Conservation (phyloP, 2,888 invertebrate genomes). For the Ischnura elegans region DNA sequence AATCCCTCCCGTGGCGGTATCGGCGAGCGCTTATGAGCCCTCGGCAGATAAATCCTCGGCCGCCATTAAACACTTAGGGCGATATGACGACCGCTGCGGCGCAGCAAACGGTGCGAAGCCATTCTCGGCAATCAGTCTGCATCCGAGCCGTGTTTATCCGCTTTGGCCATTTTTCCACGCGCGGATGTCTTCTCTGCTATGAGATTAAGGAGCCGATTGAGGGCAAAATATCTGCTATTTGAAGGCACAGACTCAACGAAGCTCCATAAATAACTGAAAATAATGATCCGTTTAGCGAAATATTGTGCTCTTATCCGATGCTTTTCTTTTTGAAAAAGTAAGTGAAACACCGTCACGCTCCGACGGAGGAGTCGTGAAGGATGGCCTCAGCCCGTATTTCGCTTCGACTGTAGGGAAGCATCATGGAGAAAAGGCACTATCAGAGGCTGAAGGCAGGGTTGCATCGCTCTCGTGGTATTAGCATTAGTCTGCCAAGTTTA, state of each 20-base stretch:
- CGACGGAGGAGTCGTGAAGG: neutral
- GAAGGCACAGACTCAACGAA: too few species aligned
- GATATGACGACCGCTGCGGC: conserved; percentile 42
- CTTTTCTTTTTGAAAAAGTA: neutral
- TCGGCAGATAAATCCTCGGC: conserved; percentile 46
- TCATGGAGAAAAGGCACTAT: neutral
- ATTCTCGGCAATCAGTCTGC: conserved; percentile 36
- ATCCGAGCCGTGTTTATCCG: neutral
- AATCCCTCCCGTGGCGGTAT: conserved; percentile 45
- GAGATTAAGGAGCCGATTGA: neutral
- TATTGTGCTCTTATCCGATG: neutral
- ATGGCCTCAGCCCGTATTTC: neutral
- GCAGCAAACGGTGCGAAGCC: neutral
- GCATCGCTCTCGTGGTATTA: neutral
- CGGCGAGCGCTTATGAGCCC: neutral
- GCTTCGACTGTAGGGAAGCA: neutral
- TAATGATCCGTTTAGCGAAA: neutral
- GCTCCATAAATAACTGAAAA: neutral
- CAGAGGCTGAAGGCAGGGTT: neutral
- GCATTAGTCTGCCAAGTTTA: too few species aligned
- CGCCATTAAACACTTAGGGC: neutral
- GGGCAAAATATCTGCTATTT: neutral
- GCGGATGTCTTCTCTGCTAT: neutral
- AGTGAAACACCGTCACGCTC: neutral
- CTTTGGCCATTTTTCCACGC: neutral